phyloP scores from a whole-genome alignment of 1,140 invertebrate species.

The Drosophila arizonae region DNA sequence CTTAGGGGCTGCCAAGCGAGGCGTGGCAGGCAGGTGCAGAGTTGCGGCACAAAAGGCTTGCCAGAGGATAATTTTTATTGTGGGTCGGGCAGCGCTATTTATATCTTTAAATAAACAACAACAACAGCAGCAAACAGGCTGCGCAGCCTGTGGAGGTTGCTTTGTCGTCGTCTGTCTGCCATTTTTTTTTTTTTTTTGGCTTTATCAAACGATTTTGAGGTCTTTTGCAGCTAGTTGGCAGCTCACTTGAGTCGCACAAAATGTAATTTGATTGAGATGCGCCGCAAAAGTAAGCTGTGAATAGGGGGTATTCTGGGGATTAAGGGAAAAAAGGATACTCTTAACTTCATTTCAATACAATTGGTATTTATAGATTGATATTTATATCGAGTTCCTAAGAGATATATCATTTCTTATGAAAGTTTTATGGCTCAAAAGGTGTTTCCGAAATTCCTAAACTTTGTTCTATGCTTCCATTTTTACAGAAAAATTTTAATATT shows the following conservation, averaged over 20 bases:
- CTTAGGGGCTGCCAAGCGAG: background rate
- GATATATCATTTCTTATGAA: too few relatives aligned
- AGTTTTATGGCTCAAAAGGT: too few relatives aligned
- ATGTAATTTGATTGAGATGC: conserved; percentile 30
- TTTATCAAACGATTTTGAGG: background rate
- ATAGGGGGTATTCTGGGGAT: background rate
- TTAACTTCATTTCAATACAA: too few relatives aligned
- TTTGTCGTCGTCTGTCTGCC: background rate
- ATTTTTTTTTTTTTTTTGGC: too few relatives aligned
- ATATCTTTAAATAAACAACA: conserved; percentile 26
- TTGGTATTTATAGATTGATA: too few relatives aligned
- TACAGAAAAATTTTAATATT: too few relatives aligned
- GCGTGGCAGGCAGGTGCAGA: background rate
- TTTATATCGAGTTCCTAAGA: too few relatives aligned
- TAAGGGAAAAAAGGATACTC: too few relatives aligned
- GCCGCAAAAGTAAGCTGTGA: conserved; percentile 3
- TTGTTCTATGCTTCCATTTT: too few relatives aligned
- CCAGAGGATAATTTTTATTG: conserved; percentile 33
- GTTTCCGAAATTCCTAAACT: too few relatives aligned
- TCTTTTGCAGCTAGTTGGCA: conserved; percentile 11
- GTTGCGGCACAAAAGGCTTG: conserved; percentile 28
- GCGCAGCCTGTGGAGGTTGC: conserved; percentile 6
- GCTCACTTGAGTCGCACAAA: background rate
- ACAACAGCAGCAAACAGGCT: background rate
- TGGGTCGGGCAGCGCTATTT: conserved; percentile 38